Evolutionary conservation across 64 coral and sea anemone species (phyloP), one percentile per base, ranked within the genome.

Genomic region (Actinia equina): DNA sequence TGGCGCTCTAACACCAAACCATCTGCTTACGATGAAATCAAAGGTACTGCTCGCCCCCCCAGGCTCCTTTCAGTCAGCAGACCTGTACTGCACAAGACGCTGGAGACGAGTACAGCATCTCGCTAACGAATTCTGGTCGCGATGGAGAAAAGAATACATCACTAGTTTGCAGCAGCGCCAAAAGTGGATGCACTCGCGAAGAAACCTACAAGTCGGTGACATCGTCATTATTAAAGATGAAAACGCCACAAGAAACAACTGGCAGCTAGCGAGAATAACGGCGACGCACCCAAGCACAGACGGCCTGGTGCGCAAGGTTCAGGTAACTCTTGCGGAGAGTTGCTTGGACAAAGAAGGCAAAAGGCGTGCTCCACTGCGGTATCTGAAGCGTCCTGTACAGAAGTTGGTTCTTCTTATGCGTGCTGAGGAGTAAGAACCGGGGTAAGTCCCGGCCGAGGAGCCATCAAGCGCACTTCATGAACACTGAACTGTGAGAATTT

Each of bases 251-350:
- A 3, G 89, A 3, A 91, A 63, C 25, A 2, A 5, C 9, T 91
- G 77, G 84, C 74, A 87, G 25, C 59, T 91, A 6, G 54, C 89
- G 4, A 58, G 20, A 52, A 84, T 91, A 7, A 37, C 89, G 19
- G 23, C 84, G 3, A 76, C 86, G 8, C 80, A 91, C 52, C 89
- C 89, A 60, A 91, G 89, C 45, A 2, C 26, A 9, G 89, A 91
- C 54, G 77, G 77, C 44, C 84, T 58, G 70, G 77, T 91, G 2
- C 89, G 89, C 89, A 91, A 86, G 77, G 89, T 87, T 4, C 89
- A 91, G 22, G 84, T 91, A 8, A 54, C 83, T 13, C 67, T 91
- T 65, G 83, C 83, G 37, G 89, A 91, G 5, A 58, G 71, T 43
- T 23, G 18, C 54, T 42, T 91, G 89, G 89, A 91, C 83, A 86